Conservation (phyloP, 2,113 vertebrate species). For the Sceloporus tristichus region DNA sequence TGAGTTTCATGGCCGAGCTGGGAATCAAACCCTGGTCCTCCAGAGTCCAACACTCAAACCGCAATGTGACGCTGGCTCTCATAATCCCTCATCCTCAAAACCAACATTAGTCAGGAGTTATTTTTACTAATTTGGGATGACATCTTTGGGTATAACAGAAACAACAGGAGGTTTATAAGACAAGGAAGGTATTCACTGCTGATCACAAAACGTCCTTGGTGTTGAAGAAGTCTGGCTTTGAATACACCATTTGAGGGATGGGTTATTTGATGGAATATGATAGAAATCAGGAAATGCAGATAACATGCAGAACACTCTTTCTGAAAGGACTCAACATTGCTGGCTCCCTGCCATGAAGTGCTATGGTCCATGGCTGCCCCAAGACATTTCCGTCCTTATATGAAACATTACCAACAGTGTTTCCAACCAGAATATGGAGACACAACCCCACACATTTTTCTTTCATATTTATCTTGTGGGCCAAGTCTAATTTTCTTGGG, state of each 20-base stretch:
- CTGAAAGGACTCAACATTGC: conserved; percentile 32
- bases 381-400: conserved; percentile 36
- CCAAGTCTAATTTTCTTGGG: too few relatives aligned
- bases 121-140: conserved; percentile 46
- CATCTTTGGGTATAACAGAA: conserved; percentile 25
- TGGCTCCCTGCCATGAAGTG: conserved; percentile 9
- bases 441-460: neutral
- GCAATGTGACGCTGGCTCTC: too few relatives aligned
- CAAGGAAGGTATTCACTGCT: conserved; percentile 10
- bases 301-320: conserved; percentile 31
- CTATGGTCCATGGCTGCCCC: conserved; percentile 39
- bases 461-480: neutral
- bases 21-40: too few relatives aligned
- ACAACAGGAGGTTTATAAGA: conserved; percentile 35
- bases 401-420: neutral
- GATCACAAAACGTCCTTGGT: conserved; percentile 57
- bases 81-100: conserved; percentile 8
- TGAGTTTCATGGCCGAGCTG: too few relatives aligned
- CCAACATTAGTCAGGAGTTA: conserved; percentile 52
- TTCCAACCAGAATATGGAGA: neutral
- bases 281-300: conserved; percentile 52
- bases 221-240: conserved; percentile 69
- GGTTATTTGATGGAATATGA: conserved; percentile 50
- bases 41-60: too few relatives aligned
- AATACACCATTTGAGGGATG: conserved; percentile 41